Evolutionary conservation across 1,140 invertebrate species (phyloP).

Genomic region (Drosophila equinoxialis): DNA sequence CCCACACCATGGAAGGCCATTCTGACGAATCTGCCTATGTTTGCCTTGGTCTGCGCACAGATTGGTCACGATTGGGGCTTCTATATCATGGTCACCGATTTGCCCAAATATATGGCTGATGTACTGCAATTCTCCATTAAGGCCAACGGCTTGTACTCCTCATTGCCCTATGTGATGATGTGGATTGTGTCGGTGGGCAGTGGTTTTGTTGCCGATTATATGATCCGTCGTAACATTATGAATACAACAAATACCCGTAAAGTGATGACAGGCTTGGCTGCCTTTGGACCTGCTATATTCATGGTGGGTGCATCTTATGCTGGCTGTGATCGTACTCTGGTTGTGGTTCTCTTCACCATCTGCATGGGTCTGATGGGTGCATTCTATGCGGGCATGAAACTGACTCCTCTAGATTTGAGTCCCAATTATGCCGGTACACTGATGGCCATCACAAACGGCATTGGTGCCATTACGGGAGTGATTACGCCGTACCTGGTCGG

Average conservation of each 20-base stretch:
- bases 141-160: slow-evolving; percentile 87
- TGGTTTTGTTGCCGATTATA: slow-evolving; percentile 88
- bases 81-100: slow-evolving; percentile 95
- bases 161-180: slow-evolving; percentile 89
- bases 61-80: slow-evolving; percentile 97
- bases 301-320: slow-evolving; percentile 92
- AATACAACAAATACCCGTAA: slow-evolving; percentile 87
- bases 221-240: slow-evolving; percentile 85
- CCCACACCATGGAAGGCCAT: slow-evolving; percentile 89
- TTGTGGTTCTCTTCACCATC: slow-evolving; percentile 87
- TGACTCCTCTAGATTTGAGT: slow-evolving; percentile 92
- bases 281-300: slow-evolving; percentile 89
- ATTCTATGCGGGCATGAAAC: slow-evolving; percentile 90
- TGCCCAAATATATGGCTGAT: slow-evolving; percentile 96
- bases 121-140: slow-evolving; percentile 93
- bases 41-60: slow-evolving; percentile 88
- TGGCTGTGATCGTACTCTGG: slow-evolving; percentile 87
- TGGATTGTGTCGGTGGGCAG: slow-evolving; percentile 88
- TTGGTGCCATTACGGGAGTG: slow-evolving; percentile 92
- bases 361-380: slow-evolving; percentile 90
- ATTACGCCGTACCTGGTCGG: slow-evolving; percentile 91
- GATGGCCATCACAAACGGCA: slow-evolving; percentile 93
- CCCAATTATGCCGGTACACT: slow-evolving; percentile 92
- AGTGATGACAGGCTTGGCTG: slow-evolving; percentile 89
- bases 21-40: slow-evolving; percentile 89